Evolutionary conservation across 1,140 invertebrate genomes (phyloP).

Genomic region (Macrotrachela quadricornifera): DNA sequence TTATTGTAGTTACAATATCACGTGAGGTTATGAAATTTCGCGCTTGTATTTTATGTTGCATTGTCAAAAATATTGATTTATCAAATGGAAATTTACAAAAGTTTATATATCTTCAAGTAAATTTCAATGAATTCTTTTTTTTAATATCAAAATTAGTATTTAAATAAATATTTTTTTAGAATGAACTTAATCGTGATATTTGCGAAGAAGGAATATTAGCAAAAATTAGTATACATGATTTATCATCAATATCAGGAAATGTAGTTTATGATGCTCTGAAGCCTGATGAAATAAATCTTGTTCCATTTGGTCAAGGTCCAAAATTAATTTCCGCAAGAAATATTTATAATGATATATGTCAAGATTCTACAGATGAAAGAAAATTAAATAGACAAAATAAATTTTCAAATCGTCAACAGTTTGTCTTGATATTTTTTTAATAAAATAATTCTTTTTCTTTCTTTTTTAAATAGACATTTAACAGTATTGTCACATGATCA

Average conservation of each 20-base stretch:
- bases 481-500: constrained; percentile 50
- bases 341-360: constrained; percentile 43
- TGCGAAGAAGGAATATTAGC: constrained; percentile 52
- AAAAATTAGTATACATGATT: constrained; percentile 60
- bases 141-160: too few relatives aligned
- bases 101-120: constrained; percentile 51
- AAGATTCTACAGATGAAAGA: constrained; percentile 41
- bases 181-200: constrained; percentile 50
- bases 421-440: constrained; percentile 9
- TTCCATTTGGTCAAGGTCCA: constrained; percentile 39
- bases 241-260: constrained; percentile 41
- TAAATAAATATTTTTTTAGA: constrained; percentile 33
- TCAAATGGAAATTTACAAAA: constrained; percentile 42
- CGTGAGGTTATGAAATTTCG: constrained; percentile 30
- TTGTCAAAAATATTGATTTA: constrained; percentile 44
- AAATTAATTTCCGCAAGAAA: constrained; percentile 37
- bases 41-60: constrained; percentile 48
- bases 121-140: not conserved
- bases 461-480: constrained; percentile 41
- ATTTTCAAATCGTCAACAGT: constrained; percentile 56
- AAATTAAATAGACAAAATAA: constrained; percentile 56
- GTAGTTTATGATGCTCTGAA: constrained; percentile 42
- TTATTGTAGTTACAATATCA: not conserved
- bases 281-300: constrained; percentile 36
- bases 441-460: too few relatives aligned